Evolutionary conservation across 2,888 invertebrate genomes (phyloP), one percentile per base, ranked within the genome.

Genomic region (Carabus problematicus): DNA sequence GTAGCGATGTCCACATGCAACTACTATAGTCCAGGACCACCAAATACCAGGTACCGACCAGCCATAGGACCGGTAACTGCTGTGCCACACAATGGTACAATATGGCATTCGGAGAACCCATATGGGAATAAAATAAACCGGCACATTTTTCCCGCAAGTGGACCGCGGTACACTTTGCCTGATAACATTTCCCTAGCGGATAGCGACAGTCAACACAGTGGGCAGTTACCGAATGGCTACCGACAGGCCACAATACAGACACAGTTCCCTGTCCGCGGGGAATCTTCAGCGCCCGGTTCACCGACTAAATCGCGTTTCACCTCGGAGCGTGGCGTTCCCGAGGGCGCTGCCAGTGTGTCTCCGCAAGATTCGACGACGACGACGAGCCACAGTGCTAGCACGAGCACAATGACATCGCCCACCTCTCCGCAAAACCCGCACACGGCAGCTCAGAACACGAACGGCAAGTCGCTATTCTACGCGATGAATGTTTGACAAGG

Each of bases 401-500:
- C 75, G 70, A 77, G 78, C 62, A 77, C 75, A 42, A 76, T 81
- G 77, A 81, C 84, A 60, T 83, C 84, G 3, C 83, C 84, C 19
- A 83, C 82, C 19, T 79, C 84, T 2, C 79, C 85, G 29, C 85
- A 86, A 71, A 84, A 85, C 16, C 85, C 85, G 0, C 29, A 29
- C 2, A 84, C 84, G 70, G 83, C 82, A 79, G 12, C n/a, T 9
- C 52, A 16, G 16, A 19, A 76, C 76, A 81, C 72, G 75, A 72
- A 73, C 41, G 71, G 73, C 59, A 83, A 83, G 73, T 88, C 90
- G 45, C 85, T 93, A 42, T 93, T 91, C 79, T 93, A 93, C 78
- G 92, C 93, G 54, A 93, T 93, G 93, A 93, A 93, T 78, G 93
- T 93, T 83, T 93, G 91, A 92, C 88, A 86, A 78, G 85, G 87